Base-by-base conservation (phyloP, 2,113 vertebrate genomes). In the Merops nubicus region DNA sequence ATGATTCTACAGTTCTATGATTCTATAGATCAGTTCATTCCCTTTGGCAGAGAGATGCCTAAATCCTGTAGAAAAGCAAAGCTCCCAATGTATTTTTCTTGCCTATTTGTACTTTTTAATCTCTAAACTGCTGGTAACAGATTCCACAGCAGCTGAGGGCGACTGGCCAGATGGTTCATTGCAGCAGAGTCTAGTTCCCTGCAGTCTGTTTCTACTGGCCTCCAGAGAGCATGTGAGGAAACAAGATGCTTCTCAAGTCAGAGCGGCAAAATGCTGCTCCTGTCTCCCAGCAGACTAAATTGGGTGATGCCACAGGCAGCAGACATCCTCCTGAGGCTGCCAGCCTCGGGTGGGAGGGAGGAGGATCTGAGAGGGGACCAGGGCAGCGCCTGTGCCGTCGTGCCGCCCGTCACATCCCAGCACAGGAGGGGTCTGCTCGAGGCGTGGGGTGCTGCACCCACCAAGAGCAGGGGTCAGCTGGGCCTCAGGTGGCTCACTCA, bases 401-500 rank as follows among this genome's bases (percentile, higher is more conserved):
- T 25, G 59, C 42, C 18, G 2, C 69, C 23, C 1, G 2, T 9
- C 33, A 2, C 34, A 12, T 62, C 2, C 0, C 33, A 20, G n/a
- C 12, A 5, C 1, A 0, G 40, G 60, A 26, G 8, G 28, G 36
- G 42, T 72, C 33, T 1, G 14, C 34, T 36, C 12, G 3, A 25
- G 42, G 36, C 0, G 0, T 3, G 26, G 43, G 6, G 57, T 34
- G 69, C 33, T 69, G 12, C 38, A 15, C 6, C 23, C 0, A 11
- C 73, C 11, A 33, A 3, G 73, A 38, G 53, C 42, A 15, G 26
- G 43, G 75, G 28, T 31, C 56, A 12, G 60, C 34, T 3, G 29
- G 48, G 69, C 3, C 57, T 15, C 19, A 3, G 63, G 76, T 14
- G 57, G 19, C 14, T 40, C 48, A 1, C 5, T 29, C 70, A 38